Evolutionary conservation across 2,113 vertebrate genomes (phyloP).

Genomic region (Ictalurus furcatus): DNA sequence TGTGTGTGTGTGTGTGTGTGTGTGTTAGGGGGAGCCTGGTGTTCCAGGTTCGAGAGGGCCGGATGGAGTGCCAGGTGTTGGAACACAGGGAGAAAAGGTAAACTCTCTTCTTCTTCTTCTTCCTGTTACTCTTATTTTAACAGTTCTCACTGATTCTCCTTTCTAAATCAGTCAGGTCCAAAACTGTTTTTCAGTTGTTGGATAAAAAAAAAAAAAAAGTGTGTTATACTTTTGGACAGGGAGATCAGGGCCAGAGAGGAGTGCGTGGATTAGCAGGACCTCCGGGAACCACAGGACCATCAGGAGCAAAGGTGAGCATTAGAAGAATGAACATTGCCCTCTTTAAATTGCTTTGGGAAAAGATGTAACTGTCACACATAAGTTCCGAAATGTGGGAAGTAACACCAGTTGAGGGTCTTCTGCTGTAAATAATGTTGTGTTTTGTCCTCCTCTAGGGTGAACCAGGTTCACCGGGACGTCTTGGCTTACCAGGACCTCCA

Average conservation of each 20-base stretch:
- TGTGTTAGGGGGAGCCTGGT: conserved; percentile 81
- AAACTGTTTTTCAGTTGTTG: not conserved
- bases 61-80: conserved; percentile 79
- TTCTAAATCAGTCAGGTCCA: not conserved
- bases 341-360: not conserved
- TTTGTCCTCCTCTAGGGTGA: conserved; percentile 75
- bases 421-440: not conserved
- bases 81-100: conserved; percentile 87
- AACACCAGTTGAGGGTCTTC: not conserved
- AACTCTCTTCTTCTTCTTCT: conserved; percentile 28
- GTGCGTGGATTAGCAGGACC: conserved; percentile 81
- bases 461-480: conserved; percentile 77
- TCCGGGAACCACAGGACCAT: conserved; percentile 78
- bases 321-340: not conserved
- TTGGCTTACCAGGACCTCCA: conserved; percentile 78
- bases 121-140: not conserved
- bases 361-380: not conserved
- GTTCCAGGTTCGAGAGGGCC: conserved; percentile 75
- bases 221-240: conserved; percentile 63
- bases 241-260: conserved; percentile 87
- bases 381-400: not conserved
- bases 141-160: not conserved
- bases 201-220: not conserved
- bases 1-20: not conserved
- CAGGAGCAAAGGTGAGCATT: conserved; percentile 80